Evolutionary conservation across 2,797 vertebrate genomes (phyloP).

Genomic region (Ctenochaetus hawaiiensis): DNA sequence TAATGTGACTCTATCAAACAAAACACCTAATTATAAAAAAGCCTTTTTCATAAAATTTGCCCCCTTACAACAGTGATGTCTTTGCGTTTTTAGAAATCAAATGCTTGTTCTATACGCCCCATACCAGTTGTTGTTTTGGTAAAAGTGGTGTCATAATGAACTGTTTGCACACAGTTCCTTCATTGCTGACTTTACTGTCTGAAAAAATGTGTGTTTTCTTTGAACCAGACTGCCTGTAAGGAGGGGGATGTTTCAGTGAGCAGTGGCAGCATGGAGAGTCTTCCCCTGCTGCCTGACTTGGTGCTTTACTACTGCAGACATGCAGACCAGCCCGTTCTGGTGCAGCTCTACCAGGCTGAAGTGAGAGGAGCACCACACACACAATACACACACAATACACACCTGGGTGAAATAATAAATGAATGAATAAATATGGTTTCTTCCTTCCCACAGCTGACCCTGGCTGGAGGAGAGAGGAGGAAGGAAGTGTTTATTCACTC

Average conservation of each 20-base stretch:
- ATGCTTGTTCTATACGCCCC: background rate
- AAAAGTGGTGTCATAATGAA: background rate
- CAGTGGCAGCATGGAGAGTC: constrained; percentile 65
- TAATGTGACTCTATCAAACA: background rate
- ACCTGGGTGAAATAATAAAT: background rate
- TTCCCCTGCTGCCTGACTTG: constrained; percentile 94
- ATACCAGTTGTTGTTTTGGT: background rate
- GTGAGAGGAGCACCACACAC: constrained; percentile 72
- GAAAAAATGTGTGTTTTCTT: background rate
- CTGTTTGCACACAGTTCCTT: background rate
- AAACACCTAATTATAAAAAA: background rate
- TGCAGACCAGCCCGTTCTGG: constrained; percentile 88
- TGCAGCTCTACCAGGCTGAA: constrained; percentile 96
- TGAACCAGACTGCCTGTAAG: constrained; percentile 83
- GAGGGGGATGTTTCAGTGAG: constrained; percentile 71
- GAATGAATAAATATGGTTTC: background rate
- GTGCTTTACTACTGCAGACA: constrained; percentile 96
- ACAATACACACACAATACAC: background rate
- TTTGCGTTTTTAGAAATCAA: background rate
- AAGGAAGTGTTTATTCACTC: constrained; percentile 95
- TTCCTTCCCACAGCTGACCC: constrained; percentile 87
- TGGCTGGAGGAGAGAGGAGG: constrained; percentile 90
- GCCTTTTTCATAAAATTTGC: background rate
- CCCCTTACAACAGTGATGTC: background rate
- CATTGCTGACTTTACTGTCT: background rate